These are phyloP conservation scores for Tetramorium simillimum DNA, from an alignment of 1,140 invertebrate genomes.

Conservation along the genomic window DNA sequence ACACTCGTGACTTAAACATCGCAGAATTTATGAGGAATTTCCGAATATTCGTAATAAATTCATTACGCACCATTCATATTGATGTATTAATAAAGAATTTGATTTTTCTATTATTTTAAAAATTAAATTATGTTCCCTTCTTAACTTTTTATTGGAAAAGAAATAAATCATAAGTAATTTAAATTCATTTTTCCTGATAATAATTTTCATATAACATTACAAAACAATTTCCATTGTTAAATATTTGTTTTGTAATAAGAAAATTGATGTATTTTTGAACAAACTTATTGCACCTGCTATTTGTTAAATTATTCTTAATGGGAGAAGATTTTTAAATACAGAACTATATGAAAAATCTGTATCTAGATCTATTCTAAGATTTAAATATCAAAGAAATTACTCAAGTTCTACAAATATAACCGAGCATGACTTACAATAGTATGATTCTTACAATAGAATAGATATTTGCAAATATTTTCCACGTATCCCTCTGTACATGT, in stretches of 20 bases:
- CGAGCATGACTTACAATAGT: background rate
- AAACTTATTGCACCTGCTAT: background rate
- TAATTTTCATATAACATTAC: background rate
- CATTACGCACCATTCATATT: background rate
- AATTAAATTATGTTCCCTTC: background rate
- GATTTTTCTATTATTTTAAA: background rate
- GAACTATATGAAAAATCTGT: background rate
- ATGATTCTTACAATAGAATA: background rate
- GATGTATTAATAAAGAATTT: background rate
- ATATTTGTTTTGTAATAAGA: background rate
- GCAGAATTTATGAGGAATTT: background rate
- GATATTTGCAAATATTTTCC: slow-evolving; percentile 9
- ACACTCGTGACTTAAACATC: background rate
- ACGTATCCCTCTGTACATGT: background rate
- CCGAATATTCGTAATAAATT: background rate
- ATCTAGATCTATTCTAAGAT: no score
- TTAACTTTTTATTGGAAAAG: background rate
- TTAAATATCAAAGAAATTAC: background rate
- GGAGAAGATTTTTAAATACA: background rate
- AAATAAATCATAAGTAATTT: background rate
- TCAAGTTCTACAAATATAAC: background rate
- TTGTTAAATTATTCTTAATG: background rate
- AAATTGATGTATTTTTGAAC: background rate
- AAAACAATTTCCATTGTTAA: background rate
- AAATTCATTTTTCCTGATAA: background rate